phyloP scores from a whole-genome alignment of 2,113 vertebrate species.

The Eclectus roratus region DNA sequence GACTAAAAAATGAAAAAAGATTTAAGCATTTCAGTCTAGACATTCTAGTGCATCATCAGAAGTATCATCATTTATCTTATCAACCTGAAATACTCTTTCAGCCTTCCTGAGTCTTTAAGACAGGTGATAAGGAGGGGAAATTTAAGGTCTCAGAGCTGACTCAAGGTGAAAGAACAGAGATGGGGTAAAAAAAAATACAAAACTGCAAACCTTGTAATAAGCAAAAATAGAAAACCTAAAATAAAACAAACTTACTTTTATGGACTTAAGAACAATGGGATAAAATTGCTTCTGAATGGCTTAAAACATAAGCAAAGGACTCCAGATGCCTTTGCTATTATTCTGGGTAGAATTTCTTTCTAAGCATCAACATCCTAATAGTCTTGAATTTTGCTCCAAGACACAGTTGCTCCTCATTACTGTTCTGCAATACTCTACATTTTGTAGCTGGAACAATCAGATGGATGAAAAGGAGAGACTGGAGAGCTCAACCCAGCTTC shows the following conservation, averaged over 20 bases:
- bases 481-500: not conserved
- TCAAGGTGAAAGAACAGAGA: not conserved
- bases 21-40: not conserved
- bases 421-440: not conserved
- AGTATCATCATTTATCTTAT: not conserved
- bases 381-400: not conserved
- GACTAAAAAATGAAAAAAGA: not conserved
- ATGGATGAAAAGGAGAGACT: not conserved
- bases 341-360: not conserved
- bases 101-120: not conserved
- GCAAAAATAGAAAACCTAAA: not conserved
- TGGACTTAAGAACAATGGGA: not conserved
- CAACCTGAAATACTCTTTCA: not conserved
- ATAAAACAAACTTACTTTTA: not conserved
- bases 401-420: not conserved
- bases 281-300: not conserved
- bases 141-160: not conserved
- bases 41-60: not conserved
- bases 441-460: not conserved
- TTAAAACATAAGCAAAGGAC: not conserved
- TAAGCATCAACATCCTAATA: not conserved
- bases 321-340: not conserved
- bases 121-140: not conserved
- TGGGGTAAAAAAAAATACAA: not conserved
- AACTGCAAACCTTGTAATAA: not conserved